Evolutionary conservation across 2,888 invertebrate species (phyloP), one percentile per base, ranked within the genome.

Genomic region (Alentia gelatinosa): DNA sequence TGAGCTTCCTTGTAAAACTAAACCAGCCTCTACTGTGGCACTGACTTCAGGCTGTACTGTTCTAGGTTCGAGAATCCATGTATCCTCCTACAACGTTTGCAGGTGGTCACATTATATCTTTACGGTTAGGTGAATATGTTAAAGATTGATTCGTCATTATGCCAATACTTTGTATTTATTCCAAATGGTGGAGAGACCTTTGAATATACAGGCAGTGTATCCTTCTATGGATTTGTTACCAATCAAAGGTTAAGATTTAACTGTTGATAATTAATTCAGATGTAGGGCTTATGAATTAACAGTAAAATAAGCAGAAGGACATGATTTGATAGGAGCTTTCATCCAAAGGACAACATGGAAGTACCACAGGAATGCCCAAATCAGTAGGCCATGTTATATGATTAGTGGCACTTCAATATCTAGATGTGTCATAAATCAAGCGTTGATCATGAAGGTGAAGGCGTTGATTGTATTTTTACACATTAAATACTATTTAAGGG

Each of bases 21-120:
- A n/a, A n/a, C n/a, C n/a, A n/a, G n/a, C n/a, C n/a, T 56, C n/a
- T 56, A n/a, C 39, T 79, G 39, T 79, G 79, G 79, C 39, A 79
- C 79, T 9, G 19, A 35, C 37, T 39, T n/a, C 35, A 79, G 39
- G 39, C 35, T 79, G 79, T 79, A 79, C 35, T 75, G 39, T n/a
- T 79, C 79, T 79, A 79, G 79, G 79, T 79, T 39, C 79, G 35
- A 79, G 79, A 79, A 79, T 79, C 0, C 15, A 35, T 7, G 1
- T 79, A 79, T 1, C 74, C 74, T 74, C 74, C n/a, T 56, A n/a
- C 56, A 33, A 74, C 26, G 30, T 33, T 26, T 74, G 30, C 74
- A 74, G 74, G 30, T 74, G 39, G 79, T 79, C 39, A 39, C 35
- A 79, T 19, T 35, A 39, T 79, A 30, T 30, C 12, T 30, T n/a